Base-by-base conservation (phyloP, 2,113 vertebrate species). In the Myxocyprinus asiaticus region DNA sequence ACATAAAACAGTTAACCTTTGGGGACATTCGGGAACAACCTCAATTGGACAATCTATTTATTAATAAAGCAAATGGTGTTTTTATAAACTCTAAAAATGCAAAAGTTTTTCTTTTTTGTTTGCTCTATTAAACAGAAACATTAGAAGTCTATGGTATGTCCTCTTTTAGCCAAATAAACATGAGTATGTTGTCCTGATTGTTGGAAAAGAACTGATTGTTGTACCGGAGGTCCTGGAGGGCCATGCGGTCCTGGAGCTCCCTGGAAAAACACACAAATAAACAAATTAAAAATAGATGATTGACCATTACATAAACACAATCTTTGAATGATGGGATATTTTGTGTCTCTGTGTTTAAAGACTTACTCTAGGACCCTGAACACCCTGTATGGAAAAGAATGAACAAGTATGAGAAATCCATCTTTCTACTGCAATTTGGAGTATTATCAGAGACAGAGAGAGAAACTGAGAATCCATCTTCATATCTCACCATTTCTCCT, bases 201-300 rank as follows among this genome's bases (percentile, higher is more conserved):
- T 44, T 42, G n/a, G 4, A 33, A n/a, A n/a, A 33, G 22, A 1
- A 33, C 14, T 62, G 66, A 3, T 14, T 55, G 45, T 61, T 96
- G 1, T 94, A 99, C 98, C 90, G 96, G 96, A 65, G 88, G 95
- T 88, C 98, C 98, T 17, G 95, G 95, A 55, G 85, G 94, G 82
- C 98, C 98, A 89, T 93, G 92, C 43, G 95, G 96, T 84, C 98
- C 98, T 15, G 96, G 94, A 85, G 95, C 94, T 86, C 98, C 98
- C 94, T 94, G 45, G 72, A 66, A 84, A 76, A 81, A 79, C 77
- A 77, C 47, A 78, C 48, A 83, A 55, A 63, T 4, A 15, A 33
- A 33, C 22, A 33, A 33, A 55, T 48, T 43, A 63, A 14, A 77
- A 62, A 6, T 14, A 71, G 2, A 7, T 7, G 2, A n/a, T 7